A percentile compares a stretch with the other conserved stretches of the same genome.
These are phyloP conservation scores for Atlantisia rogersi DNA, from an alignment of 2,113 vertebrate genomes.

Conservation along the genomic window DNA sequence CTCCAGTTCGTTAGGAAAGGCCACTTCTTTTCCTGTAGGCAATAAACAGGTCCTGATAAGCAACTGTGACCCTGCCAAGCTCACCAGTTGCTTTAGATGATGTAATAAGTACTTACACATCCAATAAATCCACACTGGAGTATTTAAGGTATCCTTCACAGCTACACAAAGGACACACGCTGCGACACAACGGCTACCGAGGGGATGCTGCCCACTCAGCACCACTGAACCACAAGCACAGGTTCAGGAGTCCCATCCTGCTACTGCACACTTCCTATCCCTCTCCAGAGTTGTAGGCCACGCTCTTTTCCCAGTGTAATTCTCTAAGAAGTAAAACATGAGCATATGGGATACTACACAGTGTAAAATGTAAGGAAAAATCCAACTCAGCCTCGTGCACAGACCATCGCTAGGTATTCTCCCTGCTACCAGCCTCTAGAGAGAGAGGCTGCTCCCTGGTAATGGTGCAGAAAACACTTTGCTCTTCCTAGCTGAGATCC, in stretches of 20 bases:
- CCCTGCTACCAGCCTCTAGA: background rate
- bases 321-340: background rate
- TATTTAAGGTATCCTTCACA: background rate
- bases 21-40: background rate
- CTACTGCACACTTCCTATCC: background rate
- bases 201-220: background rate
- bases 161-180: background rate
- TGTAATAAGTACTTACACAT: background rate
- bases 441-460: background rate
- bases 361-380: background rate
- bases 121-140: background rate
- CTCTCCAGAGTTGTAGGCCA: background rate
- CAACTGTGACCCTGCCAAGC: slow-evolving; percentile 12
- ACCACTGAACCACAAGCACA: background rate
- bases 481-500: background rate
- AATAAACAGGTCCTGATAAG: background rate
- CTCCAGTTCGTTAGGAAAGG: background rate
- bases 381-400: background rate
- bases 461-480: background rate
- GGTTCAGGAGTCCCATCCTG: background rate
- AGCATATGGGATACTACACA: background rate
- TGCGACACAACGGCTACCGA: background rate
- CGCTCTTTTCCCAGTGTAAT: background rate
- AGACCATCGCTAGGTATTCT: background rate
- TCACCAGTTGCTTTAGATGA: background rate